Base-by-base conservation (phyloP, 1,140 invertebrate species). In the Goniozus legneri region DNA sequence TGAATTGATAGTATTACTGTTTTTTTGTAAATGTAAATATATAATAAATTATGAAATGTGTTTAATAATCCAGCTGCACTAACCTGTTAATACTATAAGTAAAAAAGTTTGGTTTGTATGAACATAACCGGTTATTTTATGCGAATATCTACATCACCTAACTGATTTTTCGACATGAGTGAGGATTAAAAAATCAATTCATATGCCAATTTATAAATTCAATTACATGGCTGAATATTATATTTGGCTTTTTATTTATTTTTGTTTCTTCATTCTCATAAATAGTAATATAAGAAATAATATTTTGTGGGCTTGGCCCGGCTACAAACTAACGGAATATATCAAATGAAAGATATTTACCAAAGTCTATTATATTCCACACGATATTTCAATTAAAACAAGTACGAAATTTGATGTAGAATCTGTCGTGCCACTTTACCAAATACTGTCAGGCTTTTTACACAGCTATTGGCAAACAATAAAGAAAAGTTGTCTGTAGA, bases 401-500 rank as follows among this genome's bases (percentile, higher is more conserved):
- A 48, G 20, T 4, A 32, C 19, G 47, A 60, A 67, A 62, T 65
- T 68, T 62, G 50, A 56, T 30, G 60, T 60, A 58, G 67, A 63
- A 67, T 54, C 62, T 58, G 60, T 57, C 34, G 35, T 60, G 49
- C 51, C 56, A 63, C 56, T 57, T 37, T 54, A 32, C 44, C 52
- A 52, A 66, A 62, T 58, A 61, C 60, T 63, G 56, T 56, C 63
- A 67, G 57, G 61, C 65, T 62, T 56, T 60, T 59, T 44, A 44
- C 44, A 65, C 62, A 52, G 57, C 59, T 52, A 65, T 66, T 73
- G 66, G 66, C 69, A 71, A 71, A 73, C 71, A 73, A 60, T 63
- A 68, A 71, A 73, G 68, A 73, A 71, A 69, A 71, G 50, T 52
- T 61, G 54, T 60, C 55, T 67, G 64, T 56, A 64, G 64, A 71